These are phyloP conservation scores for Clinocottus analis DNA, from an alignment of 2,113 vertebrate genomes.

Conservation along the genomic window DNA sequence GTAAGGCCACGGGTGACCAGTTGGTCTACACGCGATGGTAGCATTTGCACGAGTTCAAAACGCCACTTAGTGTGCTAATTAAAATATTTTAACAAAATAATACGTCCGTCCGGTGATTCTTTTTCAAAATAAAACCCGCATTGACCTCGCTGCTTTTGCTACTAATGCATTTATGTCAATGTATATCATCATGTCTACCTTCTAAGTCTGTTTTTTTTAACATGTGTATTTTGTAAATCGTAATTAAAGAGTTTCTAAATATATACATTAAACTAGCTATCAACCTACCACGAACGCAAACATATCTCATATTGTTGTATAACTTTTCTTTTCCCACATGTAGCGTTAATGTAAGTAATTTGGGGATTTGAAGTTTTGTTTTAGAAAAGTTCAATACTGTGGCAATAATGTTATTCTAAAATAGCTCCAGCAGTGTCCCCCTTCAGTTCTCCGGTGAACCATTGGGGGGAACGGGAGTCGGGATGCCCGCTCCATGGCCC, in stretches of 20 bases:
- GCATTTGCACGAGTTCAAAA: neutral
- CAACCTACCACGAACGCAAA: neutral
- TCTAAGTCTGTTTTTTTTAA: neutral
- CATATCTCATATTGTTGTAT: neutral
- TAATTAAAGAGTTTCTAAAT: neutral
- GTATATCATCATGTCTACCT: neutral
- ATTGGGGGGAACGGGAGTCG: conserved; percentile 44
- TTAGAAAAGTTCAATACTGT: neutral
- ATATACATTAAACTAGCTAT: no score
- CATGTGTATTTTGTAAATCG: neutral
- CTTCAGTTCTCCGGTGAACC: conserved; percentile 53
- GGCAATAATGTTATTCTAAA: neutral
- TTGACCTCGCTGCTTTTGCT: neutral
- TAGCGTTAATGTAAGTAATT: neutral
- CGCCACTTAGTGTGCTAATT: neutral
- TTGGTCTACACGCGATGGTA: neutral
- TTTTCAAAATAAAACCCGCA: conserved; percentile 45
- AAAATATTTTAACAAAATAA: conserved; percentile 32
- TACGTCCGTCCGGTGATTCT: conserved; percentile 60
- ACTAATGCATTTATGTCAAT: neutral
- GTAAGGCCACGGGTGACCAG: conserved; percentile 14
- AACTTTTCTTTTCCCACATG: neutral
- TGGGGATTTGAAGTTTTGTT: neutral
- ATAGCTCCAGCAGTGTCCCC: rapidly evolving
- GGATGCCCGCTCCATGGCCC: neutral